phyloP scores from a whole-genome alignment of 1,140 invertebrate species.

The Microplitis mediator region DNA sequence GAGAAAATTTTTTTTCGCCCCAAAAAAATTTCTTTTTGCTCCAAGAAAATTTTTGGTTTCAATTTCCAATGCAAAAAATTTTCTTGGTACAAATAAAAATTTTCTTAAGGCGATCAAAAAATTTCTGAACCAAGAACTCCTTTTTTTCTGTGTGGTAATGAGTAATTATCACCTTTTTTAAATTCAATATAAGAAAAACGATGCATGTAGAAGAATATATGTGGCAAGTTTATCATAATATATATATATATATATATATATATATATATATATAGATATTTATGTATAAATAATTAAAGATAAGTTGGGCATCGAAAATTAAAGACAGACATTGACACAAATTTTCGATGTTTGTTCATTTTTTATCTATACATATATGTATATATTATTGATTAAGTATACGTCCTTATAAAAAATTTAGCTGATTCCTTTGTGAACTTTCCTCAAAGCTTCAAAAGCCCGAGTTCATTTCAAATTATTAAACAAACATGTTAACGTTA shows the following conservation, averaged over 20 bases:
- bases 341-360: neutral
- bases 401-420: no score
- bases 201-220: no score
- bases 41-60: no score
- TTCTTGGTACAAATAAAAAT: no score
- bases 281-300: neutral
- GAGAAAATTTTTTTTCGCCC: no score
- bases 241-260: neutral
- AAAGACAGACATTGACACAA: constrained; percentile 1
- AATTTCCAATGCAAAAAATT: no score
- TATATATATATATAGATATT: neutral
- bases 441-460: neutral
- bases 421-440: no score
- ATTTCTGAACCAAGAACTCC: no score
- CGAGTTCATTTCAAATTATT: neutral
- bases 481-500: neutral
- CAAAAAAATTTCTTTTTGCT: no score
- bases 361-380: no score
- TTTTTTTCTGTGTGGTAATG: no score
- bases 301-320: neutral
- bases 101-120: no score
- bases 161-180: neutral
- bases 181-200: neutral
- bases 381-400: neutral
- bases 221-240: neutral